Evolutionary conservation across 2,888 invertebrate genomes (phyloP), one percentile per base, ranked within the genome.

Genomic region (Tricholauxania praeusta): DNA sequence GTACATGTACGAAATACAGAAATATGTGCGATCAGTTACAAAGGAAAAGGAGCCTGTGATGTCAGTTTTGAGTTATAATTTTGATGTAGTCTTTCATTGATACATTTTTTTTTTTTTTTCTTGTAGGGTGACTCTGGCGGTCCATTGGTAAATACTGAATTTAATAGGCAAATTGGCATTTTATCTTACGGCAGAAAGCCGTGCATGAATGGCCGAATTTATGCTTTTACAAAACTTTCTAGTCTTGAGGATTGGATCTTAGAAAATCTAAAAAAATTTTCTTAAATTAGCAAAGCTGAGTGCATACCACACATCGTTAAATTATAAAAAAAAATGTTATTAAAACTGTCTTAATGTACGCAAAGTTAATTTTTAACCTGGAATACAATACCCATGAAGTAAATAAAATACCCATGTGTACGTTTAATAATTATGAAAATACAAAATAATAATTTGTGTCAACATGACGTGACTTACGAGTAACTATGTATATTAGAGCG

Each of bases 101-200:
- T 62, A 15, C n/a, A n/a, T n/a, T n/a, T n/a, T 10, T 17, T 22
- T n/a, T 8, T 22, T 17, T 57, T 14, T 60, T 28, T 12, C 32
- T 57, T 64, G 8, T 49, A 86, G 86, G 86, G 86, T 22, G 86
- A 87, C 71, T 86, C 86, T 1, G 87, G 87, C 7, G 85, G 83
- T n/a, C 85, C 87, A n/a, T 70, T 87, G 49, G 75, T 85, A 0
- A 80, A 80, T 71, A 60, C 67, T 0, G 73, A 80, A 8, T 73
- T 79, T 0, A 76, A 75, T 0, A 53, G 65, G 5, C 75, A 84
- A 14, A 79, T 81, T 10, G 87, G 86, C 8, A 19, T 87, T 12
- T 81, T 87, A 0, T 86, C 86, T 0, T 87, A 87, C 72, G 85
- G 85, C 17, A 76, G 79, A 14, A 64, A 15, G 0, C 73, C 80